Base-by-base conservation (phyloP, 2,113 vertebrate genomes). In the Noturus placidus region DNA sequence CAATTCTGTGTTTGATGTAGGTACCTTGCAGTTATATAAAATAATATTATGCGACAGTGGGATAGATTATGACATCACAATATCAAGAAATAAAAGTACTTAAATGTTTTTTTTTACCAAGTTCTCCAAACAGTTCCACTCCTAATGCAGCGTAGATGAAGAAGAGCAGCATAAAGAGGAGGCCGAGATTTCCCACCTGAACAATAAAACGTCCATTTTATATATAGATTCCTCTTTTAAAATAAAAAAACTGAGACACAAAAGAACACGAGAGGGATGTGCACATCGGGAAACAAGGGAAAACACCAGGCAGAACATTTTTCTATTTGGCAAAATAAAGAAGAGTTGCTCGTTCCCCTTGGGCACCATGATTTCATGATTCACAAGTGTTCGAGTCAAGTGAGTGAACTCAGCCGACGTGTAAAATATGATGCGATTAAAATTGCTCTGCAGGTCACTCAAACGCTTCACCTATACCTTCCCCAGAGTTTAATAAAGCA, bases 131-230 rank as follows among this genome's bases (percentile, higher is more conserved):
- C 83, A 99, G 97, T 92, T 99, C 98, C 90, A 99, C 98, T 85
- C 98, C 98, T 92, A 99, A 95, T 84, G 98, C 98, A 19, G 98
- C 98, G 0, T 99, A 99, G 96, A 99, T 99, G 94, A 99, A 99
- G 96, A 99, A 99, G 33, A 99, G 97, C 88, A 99, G 96, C 97
- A 99, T 98, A 95, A 99, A 99, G 92, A 99, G 98, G 84, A 99
- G 96, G 90, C 98, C 98, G 74, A 99, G 96, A 95, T 99, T 99
- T 93, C 98, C 98, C 94, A 99, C 98, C 98, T 99, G 94, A 13
- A 93, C 93, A n/a, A 82, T 5, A 77, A 46, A 22, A 65, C 52
- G 1, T 42, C 5, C 52, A 13, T 13, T 54, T 56, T 67, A 54
- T 14, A 14, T 27, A 27, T 0, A 50, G 5, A 50, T 77, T 15